A percentile compares a stretch with the other conserved stretches of the same genome.
phyloP scores from a whole-genome alignment of 2,888 invertebrate species.

The Zygogramma bicolorata region DNA sequence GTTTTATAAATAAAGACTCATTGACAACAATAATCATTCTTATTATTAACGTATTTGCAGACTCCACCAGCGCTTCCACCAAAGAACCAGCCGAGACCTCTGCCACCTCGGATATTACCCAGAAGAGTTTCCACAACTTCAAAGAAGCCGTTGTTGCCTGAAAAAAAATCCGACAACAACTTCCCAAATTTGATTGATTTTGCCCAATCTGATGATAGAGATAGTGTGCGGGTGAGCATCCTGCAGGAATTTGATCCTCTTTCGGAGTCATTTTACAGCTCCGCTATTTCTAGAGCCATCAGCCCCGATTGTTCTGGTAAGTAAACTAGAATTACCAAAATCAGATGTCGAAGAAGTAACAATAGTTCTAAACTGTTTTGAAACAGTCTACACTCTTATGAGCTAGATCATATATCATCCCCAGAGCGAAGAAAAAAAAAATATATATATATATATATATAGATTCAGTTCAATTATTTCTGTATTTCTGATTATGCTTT shows the following conservation, averaged over 20 bases:
- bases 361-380: too few species aligned
- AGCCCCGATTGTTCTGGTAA: constrained; percentile 70
- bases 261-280: constrained; percentile 68
- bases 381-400: too few species aligned
- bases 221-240: constrained; percentile 76
- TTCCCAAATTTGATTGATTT: constrained; percentile 71
- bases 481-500: too few species aligned
- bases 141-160: constrained; percentile 38
- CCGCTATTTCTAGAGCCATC: constrained; percentile 56
- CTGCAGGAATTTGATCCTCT: constrained; percentile 91
- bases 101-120: constrained; percentile 54
- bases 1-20: not conserved
- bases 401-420: too few species aligned
- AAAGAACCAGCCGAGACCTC: constrained; percentile 60
- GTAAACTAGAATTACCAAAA: constrained; percentile 2
- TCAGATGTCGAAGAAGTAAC: not conserved
- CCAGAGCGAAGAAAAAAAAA: too few species aligned
- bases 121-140: constrained; percentile 39
- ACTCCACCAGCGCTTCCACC: constrained; percentile 62
- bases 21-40: not conserved
- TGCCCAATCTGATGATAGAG: constrained; percentile 68
- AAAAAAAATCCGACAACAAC: constrained; percentile 34
- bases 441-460: too few species aligned
- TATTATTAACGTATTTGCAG: constrained; percentile 41
- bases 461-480: too few species aligned